Evolutionary conservation across 2,888 invertebrate genomes (phyloP), one percentile per base, ranked within the genome.

Genomic region (Loripinus fragilis): DNA sequence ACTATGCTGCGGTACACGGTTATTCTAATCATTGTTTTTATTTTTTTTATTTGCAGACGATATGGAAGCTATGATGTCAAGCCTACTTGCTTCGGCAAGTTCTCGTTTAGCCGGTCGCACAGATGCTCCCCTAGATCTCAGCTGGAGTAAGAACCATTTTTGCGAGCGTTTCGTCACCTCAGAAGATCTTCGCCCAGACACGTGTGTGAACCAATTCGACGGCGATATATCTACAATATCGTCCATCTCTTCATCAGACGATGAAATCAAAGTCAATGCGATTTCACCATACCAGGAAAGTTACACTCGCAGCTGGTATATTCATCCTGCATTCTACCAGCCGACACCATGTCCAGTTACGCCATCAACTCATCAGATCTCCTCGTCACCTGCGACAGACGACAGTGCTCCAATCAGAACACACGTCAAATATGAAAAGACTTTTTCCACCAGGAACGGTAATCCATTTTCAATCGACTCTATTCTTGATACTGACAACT

Each of bases 381-480:
- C 28, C 3, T 8, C 52, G 1, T 28, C 23, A 52, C 10, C 12
- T n/a, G 28, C 10, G 17, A 7, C 69, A 23, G 78, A 78, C 48
- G 70, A 78, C 35, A n/a, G 8, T 17, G 1, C 33, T 7, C n/a
- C 7, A 60, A 45, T 69, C 23, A 77, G 73, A 23, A 30, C 28
- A 8, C 38, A 38, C 38, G 38, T n/a, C 38, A 38, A 12, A 38
- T 12, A 38, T 38, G 38, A 8, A 38, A 12, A 8, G 38, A 38
- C 5, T 38, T 38, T 12, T 38, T 12, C 38, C 12, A 12, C 12
- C 25, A 52, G 25, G 25, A 60, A 33, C 33, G 12, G 33, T 23
- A 78, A 83, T 45, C 78, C 80, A 35, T 80, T 80, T 50, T 83
- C 83, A 5, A 76, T 83, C 0, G 72, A 48, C 2, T 60, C 80